Evolutionary conservation across 2,888 invertebrate genomes (phyloP), one percentile per base, ranked within the genome.

Genomic region (Rhorus exstirpatorius): DNA sequence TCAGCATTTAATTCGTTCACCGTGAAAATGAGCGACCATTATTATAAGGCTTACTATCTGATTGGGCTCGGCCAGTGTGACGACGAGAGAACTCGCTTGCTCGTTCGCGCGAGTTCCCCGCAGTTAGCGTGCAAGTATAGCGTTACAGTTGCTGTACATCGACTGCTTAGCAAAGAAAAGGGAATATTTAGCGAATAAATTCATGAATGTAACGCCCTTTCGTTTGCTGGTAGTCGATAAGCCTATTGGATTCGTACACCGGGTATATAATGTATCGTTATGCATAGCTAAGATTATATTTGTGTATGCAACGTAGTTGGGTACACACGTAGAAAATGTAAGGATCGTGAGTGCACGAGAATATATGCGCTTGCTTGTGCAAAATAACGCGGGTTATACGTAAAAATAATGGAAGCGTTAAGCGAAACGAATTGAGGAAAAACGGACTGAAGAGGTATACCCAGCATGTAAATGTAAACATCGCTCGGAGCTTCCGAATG

Each of bases 291-390:
- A 46, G 38, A 72, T 55, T 68, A 76, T 74, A 53, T 61, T 61
- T 55, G 46, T 31, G n/a, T 12, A 7, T 46, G 49, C 55, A 70
- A 80, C 79, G 61, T 63, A 68, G 68, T 79, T 81, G 70, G 81
- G 84, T 86, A 86, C 65, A 79, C 80, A 82, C 85, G 83, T 86
- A 85, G 85, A 86, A 85, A 86, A 85, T 85, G 80, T 86, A 84
- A 84, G 71, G 79, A 83, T 81, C 79, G 49, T 61, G 63, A 74
- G 79, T 83, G 81, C 79, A 83, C 79, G 76, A 70, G 70, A 72
- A 74, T 38, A 74, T 74, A 63, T 55, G 78, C 72, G 75, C 70
- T 38, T n/a, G 81, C 65, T 79, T 71, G 65, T 65, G 31, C 70
- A 38, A 70, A 77, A 80, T 51, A 61, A 60, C 72, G 53, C 67